phyloP scores from a whole-genome alignment of 2,797 vertebrate species.

The Gadopsis bispinosus region DNA sequence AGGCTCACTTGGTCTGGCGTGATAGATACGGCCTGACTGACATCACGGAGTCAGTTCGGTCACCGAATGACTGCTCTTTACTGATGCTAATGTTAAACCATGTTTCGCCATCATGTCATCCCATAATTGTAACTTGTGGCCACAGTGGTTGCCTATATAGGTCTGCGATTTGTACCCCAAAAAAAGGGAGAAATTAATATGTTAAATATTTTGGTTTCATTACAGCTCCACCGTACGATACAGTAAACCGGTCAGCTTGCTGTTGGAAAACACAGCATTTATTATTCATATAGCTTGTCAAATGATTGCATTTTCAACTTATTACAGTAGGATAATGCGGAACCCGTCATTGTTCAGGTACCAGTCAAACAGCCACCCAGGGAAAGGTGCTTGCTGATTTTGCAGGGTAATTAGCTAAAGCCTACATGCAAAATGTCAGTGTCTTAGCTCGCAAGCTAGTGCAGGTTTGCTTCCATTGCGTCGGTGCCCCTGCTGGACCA shows the following conservation, averaged over 20 bases:
- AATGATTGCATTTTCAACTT: not conserved
- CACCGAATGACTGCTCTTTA: not conserved
- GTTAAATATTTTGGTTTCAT: no score
- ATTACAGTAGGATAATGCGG: not conserved
- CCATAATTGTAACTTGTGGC: not conserved
- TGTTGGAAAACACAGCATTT: not conserved
- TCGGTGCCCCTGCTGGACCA: not conserved
- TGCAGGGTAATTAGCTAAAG: not conserved
- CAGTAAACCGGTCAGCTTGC: not conserved
- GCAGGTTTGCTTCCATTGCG: not conserved
- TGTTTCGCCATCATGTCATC: not conserved
- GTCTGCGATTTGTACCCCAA: not conserved
- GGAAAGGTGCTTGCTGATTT: conserved; percentile 10
- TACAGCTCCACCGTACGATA: not conserved
- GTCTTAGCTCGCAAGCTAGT: not conserved
- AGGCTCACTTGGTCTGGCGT: not conserved
- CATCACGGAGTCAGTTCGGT: not conserved
- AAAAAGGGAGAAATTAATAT: not conserved
- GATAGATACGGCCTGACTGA: not conserved
- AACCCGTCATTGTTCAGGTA: not conserved
- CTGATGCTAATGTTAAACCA: not conserved
- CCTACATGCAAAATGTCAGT: conserved; percentile 5
- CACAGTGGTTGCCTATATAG: not conserved
- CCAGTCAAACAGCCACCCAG: not conserved
- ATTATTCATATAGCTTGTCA: no score